A percentile compares a stretch with the other conserved stretches of the same genome.
Evolutionary conservation across 1,140 invertebrate genomes (phyloP).

Genomic region (Habropoda laboriosa): DNA sequence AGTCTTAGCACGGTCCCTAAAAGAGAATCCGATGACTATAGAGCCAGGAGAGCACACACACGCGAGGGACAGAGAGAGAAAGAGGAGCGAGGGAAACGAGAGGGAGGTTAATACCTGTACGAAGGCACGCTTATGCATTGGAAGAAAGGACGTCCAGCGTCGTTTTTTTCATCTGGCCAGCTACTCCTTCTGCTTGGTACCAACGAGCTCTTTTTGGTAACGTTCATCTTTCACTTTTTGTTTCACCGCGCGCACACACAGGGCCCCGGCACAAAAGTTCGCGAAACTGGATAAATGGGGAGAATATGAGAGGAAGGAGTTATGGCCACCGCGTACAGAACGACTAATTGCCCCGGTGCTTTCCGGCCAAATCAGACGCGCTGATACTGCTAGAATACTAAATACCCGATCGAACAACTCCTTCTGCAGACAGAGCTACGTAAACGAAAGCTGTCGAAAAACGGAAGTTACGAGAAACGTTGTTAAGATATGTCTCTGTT

Average conservation of each 20-base stretch:
- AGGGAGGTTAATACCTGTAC: slow-evolving; percentile 67
- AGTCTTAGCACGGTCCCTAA: slow-evolving; percentile 74
- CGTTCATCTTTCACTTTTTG: slow-evolving; percentile 49
- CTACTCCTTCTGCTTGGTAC: slow-evolving; percentile 60
- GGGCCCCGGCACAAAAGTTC: slow-evolving; percentile 16
- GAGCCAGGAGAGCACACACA: slow-evolving; percentile 17
- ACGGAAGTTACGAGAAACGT: too few relatives aligned
- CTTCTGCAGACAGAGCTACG: too few relatives aligned
- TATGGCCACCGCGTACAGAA: neutral
- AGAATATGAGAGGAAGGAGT: slow-evolving; percentile 29
- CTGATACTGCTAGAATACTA: neutral
- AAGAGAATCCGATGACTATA: slow-evolving; percentile 74
- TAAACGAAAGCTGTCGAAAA: too few relatives aligned
- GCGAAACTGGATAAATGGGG: slow-evolving; percentile 34
- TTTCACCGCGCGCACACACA: neutral
- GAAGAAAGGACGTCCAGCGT: slow-evolving; percentile 62
- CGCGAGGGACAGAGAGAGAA: slow-evolving; percentile 45
- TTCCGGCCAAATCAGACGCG: neutral
- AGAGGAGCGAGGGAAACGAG: slow-evolving; percentile 29
- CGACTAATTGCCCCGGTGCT: slow-evolving; percentile 26
- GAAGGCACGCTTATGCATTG: slow-evolving; percentile 69
- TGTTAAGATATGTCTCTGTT: too few relatives aligned
- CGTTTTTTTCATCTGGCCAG: slow-evolving; percentile 36
- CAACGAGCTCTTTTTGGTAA: slow-evolving; percentile 63
- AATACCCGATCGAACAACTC: neutral